Evolutionary conservation across 2,888 invertebrate genomes (phyloP).

Genomic region (Desoria tigrina): DNA sequence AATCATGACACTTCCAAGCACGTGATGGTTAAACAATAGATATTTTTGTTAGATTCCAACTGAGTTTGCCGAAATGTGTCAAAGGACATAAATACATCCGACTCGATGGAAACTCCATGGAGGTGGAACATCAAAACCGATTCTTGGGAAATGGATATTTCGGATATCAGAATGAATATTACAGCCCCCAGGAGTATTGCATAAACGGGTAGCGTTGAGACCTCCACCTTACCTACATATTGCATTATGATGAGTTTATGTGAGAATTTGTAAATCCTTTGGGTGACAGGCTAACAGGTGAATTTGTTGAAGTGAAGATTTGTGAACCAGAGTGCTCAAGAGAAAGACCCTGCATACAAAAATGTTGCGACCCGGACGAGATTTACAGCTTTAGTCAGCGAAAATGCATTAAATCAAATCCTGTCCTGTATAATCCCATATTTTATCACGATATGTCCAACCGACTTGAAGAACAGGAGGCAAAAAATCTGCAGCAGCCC

Average conservation of each 20-base stretch:
- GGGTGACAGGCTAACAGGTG: conserved; percentile 27
- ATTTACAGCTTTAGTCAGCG: conserved; percentile 36
- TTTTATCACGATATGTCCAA: conserved; percentile 38
- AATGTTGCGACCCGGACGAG: conserved; percentile 39
- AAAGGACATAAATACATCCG: conserved; percentile 19
- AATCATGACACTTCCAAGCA: no score
- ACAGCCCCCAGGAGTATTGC: conserved; percentile 39
- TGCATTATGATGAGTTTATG: not conserved
- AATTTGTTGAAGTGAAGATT: conserved; percentile 26
- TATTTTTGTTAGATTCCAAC: no score
- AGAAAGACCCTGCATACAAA: conserved; percentile 32
- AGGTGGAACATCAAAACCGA: conserved; percentile 23
- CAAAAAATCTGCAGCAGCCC: conserved; percentile 24
- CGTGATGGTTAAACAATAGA: no score
- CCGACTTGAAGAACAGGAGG: conserved; percentile 18
- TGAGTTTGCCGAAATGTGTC: no score
- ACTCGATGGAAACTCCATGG: conserved; percentile 7
- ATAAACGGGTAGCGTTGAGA: conserved; percentile 28
- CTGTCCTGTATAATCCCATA: conserved; percentile 31
- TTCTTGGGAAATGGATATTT: conserved; percentile 39
- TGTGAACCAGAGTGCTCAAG: conserved; percentile 31
- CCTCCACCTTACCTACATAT: no score
- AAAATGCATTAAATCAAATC: conserved; percentile 33
- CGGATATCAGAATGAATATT: conserved; percentile 37
- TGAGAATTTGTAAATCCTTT: not conserved